Evolutionary conservation across 2,797 vertebrate genomes (phyloP), one percentile per base, ranked within the genome.

Genomic region (Orestias chungarensis): DNA sequence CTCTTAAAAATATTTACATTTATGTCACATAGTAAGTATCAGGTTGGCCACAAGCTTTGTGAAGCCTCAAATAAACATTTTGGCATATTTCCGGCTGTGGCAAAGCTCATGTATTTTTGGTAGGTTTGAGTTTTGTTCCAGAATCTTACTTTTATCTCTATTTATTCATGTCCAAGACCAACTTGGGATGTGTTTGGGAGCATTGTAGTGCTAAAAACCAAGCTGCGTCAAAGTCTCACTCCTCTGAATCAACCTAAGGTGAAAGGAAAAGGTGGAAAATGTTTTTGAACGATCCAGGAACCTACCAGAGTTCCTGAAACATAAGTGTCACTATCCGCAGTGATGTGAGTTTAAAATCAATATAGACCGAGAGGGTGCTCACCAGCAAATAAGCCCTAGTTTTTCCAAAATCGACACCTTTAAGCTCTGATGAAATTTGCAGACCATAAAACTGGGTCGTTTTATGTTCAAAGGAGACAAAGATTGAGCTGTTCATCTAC

Each of bases 401-500:
- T 59, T 59, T 59, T 59, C 57, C 20, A 59, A 59, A 59, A 38
- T 59, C 10, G 1, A 59, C 57, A 59, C 33, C 57, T 59, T 59
- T 20, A 59, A 59, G 31, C 31, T 35, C 33, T 59, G 31, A 31
- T 59, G 31, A 35, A 59, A 59, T 59, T 59, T 35, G 31, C 20
- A 38, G 57, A 23, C 33, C 18, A 59, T 59, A 57, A 57, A 57
- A 31, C 54, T 59, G 1, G 8, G 57, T 20, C 9, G 18, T 23
- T 59, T 59, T 59, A 59, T 59, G 57, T 31, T 35, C 8, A 59
- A 59, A 38, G 18, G 18, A 23, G 57, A 38, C 27, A 12, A 59
- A 59, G 57, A 59, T 59, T 59, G 31, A 38, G 57, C 54, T 59
- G 9, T 59, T 59, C 4, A 0, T 31, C 57, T 18, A 31, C 15